phyloP scores from a whole-genome alignment of 2,888 invertebrate genomes.

The Andrena dorsata region DNA sequence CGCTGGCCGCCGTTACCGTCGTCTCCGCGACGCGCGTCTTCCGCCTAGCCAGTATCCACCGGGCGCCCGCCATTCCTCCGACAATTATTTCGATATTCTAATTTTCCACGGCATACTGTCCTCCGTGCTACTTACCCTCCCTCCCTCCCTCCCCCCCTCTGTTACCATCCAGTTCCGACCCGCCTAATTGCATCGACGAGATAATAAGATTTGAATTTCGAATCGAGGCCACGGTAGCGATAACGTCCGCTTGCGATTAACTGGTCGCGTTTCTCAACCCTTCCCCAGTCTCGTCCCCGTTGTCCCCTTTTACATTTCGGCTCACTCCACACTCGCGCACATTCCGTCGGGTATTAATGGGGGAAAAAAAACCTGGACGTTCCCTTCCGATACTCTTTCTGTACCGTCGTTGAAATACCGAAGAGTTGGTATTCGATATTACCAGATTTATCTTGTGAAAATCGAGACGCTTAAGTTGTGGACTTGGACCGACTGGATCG shows the following conservation, averaged over 20 bases:
- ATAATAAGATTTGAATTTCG: conserved; percentile 82
- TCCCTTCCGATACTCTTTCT: background rate
- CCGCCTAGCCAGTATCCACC: conserved; percentile 10
- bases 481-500: conserved; percentile 10
- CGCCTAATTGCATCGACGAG: conserved; percentile 79
- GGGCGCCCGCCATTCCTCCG: conserved; percentile 61
- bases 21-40: conserved; percentile 43
- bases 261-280: conserved; percentile 26
- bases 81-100: conserved; percentile 79
- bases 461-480: background rate
- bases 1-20: conserved; percentile 33
- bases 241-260: conserved; percentile 63
- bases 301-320: background rate
- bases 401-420: background rate
- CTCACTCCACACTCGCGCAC: background rate
- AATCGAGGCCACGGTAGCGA: conserved; percentile 72
- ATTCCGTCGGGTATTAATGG: background rate
- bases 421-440: background rate
- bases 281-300: background rate
- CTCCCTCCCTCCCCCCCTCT: conserved; percentile 35
- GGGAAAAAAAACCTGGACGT: background rate
- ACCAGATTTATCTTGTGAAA: conserved; percentile 4
- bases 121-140: conserved; percentile 27
- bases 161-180: conserved; percentile 45
- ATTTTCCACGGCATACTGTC: conserved; percentile 76